Evolutionary conservation across 2,888 invertebrate genomes (phyloP), one percentile per base, ranked within the genome.

Genomic region (Cerceris ruficornis): DNA sequence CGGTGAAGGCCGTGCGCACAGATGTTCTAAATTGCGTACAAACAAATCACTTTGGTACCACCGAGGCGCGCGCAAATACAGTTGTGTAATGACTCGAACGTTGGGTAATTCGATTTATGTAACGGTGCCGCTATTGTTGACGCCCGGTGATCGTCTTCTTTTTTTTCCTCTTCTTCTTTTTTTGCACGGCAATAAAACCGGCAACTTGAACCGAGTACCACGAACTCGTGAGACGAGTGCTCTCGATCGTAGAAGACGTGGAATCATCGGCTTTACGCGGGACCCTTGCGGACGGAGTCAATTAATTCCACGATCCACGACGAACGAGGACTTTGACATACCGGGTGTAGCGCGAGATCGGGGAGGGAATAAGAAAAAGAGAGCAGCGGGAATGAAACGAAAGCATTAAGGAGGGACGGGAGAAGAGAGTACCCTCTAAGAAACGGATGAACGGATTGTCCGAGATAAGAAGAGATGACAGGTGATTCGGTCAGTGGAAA

Each of bases 391-490:
- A 67, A 58, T 7, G 69, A 72, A 64, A 66, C 55, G 70, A 69
- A 64, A 64, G 62, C 65, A 67, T 15, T 49, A n/a, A 50, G 50
- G 7, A 15, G 11, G 50, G 11, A 11, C n/a, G 64, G 50, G 50
- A 50, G 59, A 60, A 69, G 72, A 67, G 65, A 59, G 61, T 54
- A 69, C 59, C 73, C 62, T 28, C 28, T n/a, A 79, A 79, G 85
- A 87, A 84, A 86, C 81, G 87, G 88, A 88, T 87, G 88, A 87
- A 86, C 86, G 85, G 87, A 88, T 89, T 86, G 86, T 67, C 73
- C 76, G 82, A 84, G 89, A 90, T 89, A 89, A 90, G 88, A 86
- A 83, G 88, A 90, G 90, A 89, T 88, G 89, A 89, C 89, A 88
- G 88, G 86, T 87, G 86, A 87, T 85, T 86, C 84, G 83, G 85